Base-by-base conservation (phyloP, 2,797 vertebrate genomes). In the Agapornis canus region DNA sequence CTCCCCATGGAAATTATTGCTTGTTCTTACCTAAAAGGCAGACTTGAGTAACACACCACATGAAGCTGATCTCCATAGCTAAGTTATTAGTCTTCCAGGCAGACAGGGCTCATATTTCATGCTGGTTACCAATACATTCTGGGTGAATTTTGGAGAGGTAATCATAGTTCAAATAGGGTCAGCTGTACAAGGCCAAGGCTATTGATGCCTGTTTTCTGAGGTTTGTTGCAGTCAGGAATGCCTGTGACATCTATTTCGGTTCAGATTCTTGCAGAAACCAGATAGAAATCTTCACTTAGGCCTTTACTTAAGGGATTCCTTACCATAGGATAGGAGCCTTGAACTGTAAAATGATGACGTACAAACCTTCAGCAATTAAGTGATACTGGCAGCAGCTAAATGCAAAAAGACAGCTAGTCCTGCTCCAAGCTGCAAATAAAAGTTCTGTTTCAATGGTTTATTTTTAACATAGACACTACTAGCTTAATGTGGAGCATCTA, bases 391-490 rank as follows among this genome's bases (percentile, higher is more conserved):
- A 61, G 52, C 39, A 26, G 35, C n/a, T 88, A 88, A 86, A 83
- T 20, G 27, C 29, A 81, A 57, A 89, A 78, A 71, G 17, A 49
- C 42, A 89, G n/a, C 37, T 40, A 71, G 49, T 65, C 26, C n/a
- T 61, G 29, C 60, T 86, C 49, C 37, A 65, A 65, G 27, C 15
- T 37, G 35, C 70, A 92, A 59, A 72, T 11, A 79, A 90, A 86
- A 82, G 45, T 49, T 56, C 21, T 71, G n/a, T 54, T 88, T 65
- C 49, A 72, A 32, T 26, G 54, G 49, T 54, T 77, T 90, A 42
- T 83, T 94, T 95, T 92, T 92, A 85, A 88, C 54, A 13, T 69
- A 69, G 63, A 78, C 77, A 66, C n/a, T 25, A 72, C 43, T 40
- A 76, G 54, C 18, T 65, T 79, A 85, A 6, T 63, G 48, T 9